Percentiles rank a stretch among this genome's conserved stretches.
These are phyloP conservation scores for Chironomus riparius DNA, from an alignment of 2,888 invertebrate species.

Conservation along the genomic window DNA sequence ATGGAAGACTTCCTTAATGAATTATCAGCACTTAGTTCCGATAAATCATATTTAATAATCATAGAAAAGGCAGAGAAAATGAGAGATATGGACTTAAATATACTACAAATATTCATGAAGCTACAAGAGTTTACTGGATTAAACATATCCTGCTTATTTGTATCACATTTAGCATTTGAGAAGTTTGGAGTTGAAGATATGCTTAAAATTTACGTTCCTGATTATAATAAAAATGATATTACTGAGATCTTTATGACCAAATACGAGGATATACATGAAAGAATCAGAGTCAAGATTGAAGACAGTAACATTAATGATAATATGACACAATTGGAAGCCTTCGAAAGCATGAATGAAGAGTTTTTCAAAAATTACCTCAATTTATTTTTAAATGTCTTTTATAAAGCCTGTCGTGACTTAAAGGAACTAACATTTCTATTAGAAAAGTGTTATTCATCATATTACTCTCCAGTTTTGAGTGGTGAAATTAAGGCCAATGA, in stretches of 20 bases:
- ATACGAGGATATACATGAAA: conserved; percentile 36
- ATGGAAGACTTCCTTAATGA: conserved; percentile 55
- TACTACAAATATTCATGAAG: conserved; percentile 62
- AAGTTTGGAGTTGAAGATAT: conserved; percentile 66
- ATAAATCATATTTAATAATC: conserved; percentile 53
- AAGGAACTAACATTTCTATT: conserved; percentile 75
- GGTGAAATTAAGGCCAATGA: conserved; percentile 56
- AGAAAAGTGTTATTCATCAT: conserved; percentile 63
- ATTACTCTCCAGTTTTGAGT: conserved; percentile 66
- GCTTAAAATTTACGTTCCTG: conserved; percentile 64
- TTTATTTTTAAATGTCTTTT: conserved; percentile 75
- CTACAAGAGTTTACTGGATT: conserved; percentile 62
- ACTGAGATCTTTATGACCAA: conserved; percentile 45
- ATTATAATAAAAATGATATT: conserved; percentile 67
- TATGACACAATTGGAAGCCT: conserved; percentile 32
- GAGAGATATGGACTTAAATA: conserved; percentile 61
- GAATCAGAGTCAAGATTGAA: conserved; percentile 38
- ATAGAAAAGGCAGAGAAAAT: conserved; percentile 76
- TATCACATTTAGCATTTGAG: conserved; percentile 71
- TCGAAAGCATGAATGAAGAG: conserved; percentile 34
- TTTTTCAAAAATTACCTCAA: conserved; percentile 73
- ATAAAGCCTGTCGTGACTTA: conserved; percentile 73
- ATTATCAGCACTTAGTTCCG: conserved; percentile 39
- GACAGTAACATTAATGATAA: conserved; percentile 31
- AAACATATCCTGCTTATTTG: conserved; percentile 64